Base-by-base conservation (phyloP, 35 echinoderm and acorn worm species). In the Eucidaris tribuloides region DNA sequence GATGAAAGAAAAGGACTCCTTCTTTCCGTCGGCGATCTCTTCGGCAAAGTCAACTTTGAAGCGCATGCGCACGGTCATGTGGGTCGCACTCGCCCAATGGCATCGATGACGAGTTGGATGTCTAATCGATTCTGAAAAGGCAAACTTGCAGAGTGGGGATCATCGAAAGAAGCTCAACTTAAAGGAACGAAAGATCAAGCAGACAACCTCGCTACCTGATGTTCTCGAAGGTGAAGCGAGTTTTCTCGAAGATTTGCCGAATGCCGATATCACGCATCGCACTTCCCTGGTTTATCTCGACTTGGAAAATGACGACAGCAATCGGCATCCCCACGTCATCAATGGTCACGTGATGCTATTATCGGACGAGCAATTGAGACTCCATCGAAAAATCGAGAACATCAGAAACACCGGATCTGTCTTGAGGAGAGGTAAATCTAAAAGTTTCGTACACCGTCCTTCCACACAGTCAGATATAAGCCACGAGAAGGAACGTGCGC, bases 341-440 rank as follows among this genome's bases (percentile, higher is more conserved):
- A 91, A 88, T 59, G 94, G 89, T 49, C 94, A 97, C 85, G 94
- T 85, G 45, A 88, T 97, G 83, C 78, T 97, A 18, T 39, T 97
- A 24, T 72, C 89, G 14, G 39, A 52, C 2, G 65, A 85, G 59
- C 77, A 97, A 50, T 57, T 48, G 20, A 22, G 42, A 22, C 65
- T 97, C 17, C 71, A 88, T 22, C 45, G 86, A 0, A 61, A 85
- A 42, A 80, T 97, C 7, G 41, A 41, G 29, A 20, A 74, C 14
- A 24, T 74, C 9, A 38, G 68, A 6, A 44, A 74, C 24, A 52
- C 48, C 9, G 48, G 48, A 52, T 42, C n/a, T n/a, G n/a, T n/a
- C n/a, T n/a, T n/a, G n/a, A n/a, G n/a, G n/a, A n/a, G n/a, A n/a
- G n/a, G n/a, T n/a, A n/a, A n/a, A n/a, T n/a, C n/a, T n/a, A n/a